Evolutionary conservation across 2,113 vertebrate genomes (phyloP), one percentile per base, ranked within the genome.

Genomic region (Microtus ochrogaster): DNA sequence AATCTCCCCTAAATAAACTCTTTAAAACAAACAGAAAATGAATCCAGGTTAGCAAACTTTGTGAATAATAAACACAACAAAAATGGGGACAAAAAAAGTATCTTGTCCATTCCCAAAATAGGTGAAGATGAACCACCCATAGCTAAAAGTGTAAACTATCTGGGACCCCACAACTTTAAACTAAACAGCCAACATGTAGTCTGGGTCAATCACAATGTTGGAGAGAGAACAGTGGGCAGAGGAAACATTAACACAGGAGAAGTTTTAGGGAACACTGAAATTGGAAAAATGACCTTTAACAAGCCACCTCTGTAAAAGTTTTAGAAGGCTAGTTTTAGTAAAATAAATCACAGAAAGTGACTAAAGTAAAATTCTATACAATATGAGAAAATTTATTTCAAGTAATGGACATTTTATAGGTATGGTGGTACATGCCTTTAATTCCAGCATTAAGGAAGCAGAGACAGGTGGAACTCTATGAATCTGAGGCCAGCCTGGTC

Each of bases 11-110:
- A 91, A 82, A 61, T 74, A 84, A 61, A 91, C 55, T 90, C 12
- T 89, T 90, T 24, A 58, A 55, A 88, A 72, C 49, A 90, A 92
- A 73, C 74, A 26, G 95, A 76, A 94, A 78, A 84, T 30, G 21
- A 95, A 94, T 84, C 17, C 61, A 95, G 26, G 30, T 89, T 81
- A 86, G 33, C 6, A 79, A 95, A 95, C 95, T 95, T 30, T 8
- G 89, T 68, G 36, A 82, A 66, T 36, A 79, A 94, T 58, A 95
- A 86, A 92, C 21, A 79, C 33, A 95, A 73, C 2, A 94, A 73
- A 92, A 92, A 36, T 0, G 47, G 36, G 36, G 41, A 55, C 65
- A 49, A 90, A 70, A 91, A 91, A 83, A 19, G 17, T 47, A 49
- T 52, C 2, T 11, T n/a, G 63, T 7, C 5, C 49, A 74, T 49